Evolutionary conservation across 2,888 invertebrate species (phyloP).

Genomic region (Pyralis farinalis): DNA sequence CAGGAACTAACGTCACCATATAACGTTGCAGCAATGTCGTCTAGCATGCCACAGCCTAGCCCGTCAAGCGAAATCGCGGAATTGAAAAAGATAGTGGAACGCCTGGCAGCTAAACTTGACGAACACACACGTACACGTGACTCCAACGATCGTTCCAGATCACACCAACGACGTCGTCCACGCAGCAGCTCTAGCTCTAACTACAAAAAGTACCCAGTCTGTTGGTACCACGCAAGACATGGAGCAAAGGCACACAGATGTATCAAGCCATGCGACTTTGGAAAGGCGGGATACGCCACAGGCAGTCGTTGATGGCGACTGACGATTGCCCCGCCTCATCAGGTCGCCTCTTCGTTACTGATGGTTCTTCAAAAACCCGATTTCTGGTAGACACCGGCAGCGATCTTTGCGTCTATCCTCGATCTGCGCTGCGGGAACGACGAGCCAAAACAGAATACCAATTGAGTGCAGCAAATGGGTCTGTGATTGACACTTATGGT

Average conservation of each 20-base stretch:
- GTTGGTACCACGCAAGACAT: conserved; percentile 23
- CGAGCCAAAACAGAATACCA: conserved; percentile 12
- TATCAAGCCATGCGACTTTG: conserved; percentile 12
- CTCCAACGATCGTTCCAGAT: not conserved
- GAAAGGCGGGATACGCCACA: conserved; percentile 13
- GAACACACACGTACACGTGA: not conserved
- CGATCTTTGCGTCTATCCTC: conserved; percentile 15
- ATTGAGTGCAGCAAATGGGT: conserved; percentile 26
- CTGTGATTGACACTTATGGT: conserved; percentile 23
- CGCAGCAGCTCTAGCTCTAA: conserved; percentile 7
- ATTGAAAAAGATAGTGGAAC: not conserved
- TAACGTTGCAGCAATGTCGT: conserved; percentile 7
- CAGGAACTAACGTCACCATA: conserved; percentile 8
- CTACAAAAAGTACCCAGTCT: conserved; percentile 12
- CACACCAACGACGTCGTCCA: not conserved
- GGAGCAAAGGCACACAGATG: conserved; percentile 12
- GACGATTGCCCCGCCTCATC: conserved; percentile 9
- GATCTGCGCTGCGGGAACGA: conserved; percentile 8
- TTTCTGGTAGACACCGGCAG: conserved; percentile 20
- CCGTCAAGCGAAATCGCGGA: not conserved
- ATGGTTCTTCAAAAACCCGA: conserved; percentile 18
- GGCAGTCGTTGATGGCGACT: conserved; percentile 17
- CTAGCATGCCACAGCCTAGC: not conserved
- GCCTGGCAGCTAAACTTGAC: not conserved
- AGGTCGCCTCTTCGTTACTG: conserved; percentile 22